Conservation (phyloP, 1,140 invertebrate genomes). For the Harlomillsia oculata region DNA sequence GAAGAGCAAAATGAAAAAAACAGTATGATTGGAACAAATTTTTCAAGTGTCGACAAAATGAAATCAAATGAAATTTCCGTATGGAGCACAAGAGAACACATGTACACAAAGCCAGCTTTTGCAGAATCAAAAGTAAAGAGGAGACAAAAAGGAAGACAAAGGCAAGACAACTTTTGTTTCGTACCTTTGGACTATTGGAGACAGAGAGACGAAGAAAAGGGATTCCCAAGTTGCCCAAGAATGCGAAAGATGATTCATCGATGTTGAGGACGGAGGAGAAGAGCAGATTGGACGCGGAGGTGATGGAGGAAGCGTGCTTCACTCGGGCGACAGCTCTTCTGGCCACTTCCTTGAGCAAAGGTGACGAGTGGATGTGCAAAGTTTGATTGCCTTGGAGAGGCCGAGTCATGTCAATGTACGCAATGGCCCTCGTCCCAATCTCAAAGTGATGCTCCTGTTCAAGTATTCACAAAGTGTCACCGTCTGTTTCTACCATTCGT, state of each 20-base stretch:
- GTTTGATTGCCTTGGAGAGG: conserved; percentile 27
- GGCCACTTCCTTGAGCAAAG: conserved; percentile 35
- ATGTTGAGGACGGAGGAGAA: conserved; percentile 27
- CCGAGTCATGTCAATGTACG: conserved; percentile 29
- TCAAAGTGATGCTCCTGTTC: conserved; percentile 30
- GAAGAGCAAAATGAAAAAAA: not conserved
- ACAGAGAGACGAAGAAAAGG: conserved; percentile 32
- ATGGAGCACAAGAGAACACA: not conserved
- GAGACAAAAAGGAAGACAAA: too few relatives aligned
- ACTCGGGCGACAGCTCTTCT: conserved; percentile 21
- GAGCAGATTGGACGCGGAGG: conserved; percentile 7
- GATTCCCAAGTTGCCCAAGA: conserved; percentile 32
- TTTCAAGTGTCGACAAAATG: too few relatives aligned
- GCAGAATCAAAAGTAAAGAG: too few relatives aligned
- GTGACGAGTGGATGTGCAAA: conserved; percentile 37
- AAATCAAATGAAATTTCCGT: too few relatives aligned
- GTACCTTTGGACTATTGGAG: conserved; percentile 27
- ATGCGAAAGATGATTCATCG: conserved; percentile 30
- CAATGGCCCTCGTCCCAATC: conserved; percentile 23
- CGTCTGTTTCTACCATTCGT: too few relatives aligned
- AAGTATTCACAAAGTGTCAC: too few relatives aligned
- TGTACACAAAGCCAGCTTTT: too few relatives aligned
- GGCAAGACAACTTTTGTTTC: too few relatives aligned
- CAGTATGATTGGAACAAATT: too few relatives aligned
- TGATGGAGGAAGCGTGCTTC: conserved; percentile 3